A percentile compares a stretch with the other conserved stretches of the same genome.
phyloP scores from a whole-genome alignment of 2,113 vertebrate genomes.

The Neodontobutis hainanensis region DNA sequence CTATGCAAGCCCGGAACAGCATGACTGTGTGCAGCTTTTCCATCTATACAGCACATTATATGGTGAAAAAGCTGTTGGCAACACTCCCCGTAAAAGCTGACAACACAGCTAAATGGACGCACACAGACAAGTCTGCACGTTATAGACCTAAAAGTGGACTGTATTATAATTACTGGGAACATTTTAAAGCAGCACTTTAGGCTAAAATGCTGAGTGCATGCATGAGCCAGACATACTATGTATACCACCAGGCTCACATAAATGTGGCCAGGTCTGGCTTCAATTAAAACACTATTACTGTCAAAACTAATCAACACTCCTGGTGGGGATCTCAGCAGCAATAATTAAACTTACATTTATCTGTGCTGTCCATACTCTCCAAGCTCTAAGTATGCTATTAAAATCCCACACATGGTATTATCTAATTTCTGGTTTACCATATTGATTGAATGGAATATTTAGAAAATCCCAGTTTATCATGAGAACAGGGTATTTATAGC shows the following conservation, averaged over 20 bases:
- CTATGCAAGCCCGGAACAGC: neutral
- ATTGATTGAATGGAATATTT: slow-evolving; percentile 73
- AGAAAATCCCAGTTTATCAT: slow-evolving; percentile 72
- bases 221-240: slow-evolving; percentile 58
- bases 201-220: slow-evolving; percentile 55
- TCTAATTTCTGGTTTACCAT: slow-evolving; percentile 71
- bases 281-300: slow-evolving; percentile 76
- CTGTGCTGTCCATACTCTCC: slow-evolving; percentile 46
- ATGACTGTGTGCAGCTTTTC: slow-evolving; percentile 4
- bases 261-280: slow-evolving; percentile 66
- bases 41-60: slow-evolving; percentile 4
- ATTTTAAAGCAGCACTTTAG: slow-evolving; percentile 63
- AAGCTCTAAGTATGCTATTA: slow-evolving; percentile 64
- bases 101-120: slow-evolving; percentile 33
- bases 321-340: slow-evolving; percentile 52
- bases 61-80: slow-evolving; percentile 34
- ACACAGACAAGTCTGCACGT: slow-evolving; percentile 34
- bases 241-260: slow-evolving; percentile 56
- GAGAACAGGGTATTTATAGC: slow-evolving; percentile 68
- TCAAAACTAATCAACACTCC: slow-evolving; percentile 74
- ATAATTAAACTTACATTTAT: slow-evolving; percentile 71
- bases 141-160: slow-evolving; percentile 39
- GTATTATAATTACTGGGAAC: slow-evolving; percentile 57
- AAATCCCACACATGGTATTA: slow-evolving; percentile 73
- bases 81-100: slow-evolving; percentile 29